Percentiles rank a stretch among this genome's conserved stretches.
Evolutionary conservation across 2,113 vertebrate genomes (phyloP).

Genomic region (Hyla sarda): DNA sequence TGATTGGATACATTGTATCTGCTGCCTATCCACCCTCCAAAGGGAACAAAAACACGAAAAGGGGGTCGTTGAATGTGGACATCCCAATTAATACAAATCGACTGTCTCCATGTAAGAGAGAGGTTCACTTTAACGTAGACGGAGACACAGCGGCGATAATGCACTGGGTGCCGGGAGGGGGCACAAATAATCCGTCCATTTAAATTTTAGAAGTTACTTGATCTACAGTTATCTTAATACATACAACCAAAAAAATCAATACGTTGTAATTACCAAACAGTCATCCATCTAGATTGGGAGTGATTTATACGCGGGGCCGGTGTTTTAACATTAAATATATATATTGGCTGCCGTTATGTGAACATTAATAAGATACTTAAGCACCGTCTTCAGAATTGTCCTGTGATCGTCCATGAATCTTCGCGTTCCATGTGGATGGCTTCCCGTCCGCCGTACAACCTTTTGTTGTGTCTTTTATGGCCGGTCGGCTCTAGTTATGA

Average conservation of each 20-base stretch:
- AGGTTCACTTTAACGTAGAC: background rate
- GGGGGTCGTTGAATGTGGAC: background rate
- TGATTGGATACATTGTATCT: background rate
- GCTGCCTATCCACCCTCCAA: background rate
- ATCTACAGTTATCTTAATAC: conserved; percentile 35
- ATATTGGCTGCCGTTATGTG: conserved; percentile 28
- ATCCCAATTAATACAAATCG: background rate
- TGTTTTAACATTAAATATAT: conserved; percentile 59
- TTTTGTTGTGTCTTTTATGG: conserved; percentile 22
- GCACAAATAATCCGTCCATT: background rate
- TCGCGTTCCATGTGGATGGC: background rate
- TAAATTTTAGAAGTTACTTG: conserved; percentile 44
- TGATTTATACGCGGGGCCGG: conserved; percentile 36
- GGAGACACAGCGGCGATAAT: background rate
- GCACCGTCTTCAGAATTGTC: background rate
- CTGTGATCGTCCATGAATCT: conserved; percentile 24
- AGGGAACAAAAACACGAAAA: background rate
- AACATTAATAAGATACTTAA: conserved; percentile 53
- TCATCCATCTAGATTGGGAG: conserved; percentile 17
- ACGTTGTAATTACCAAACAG: conserved; percentile 52
- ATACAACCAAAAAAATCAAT: conserved; percentile 44
- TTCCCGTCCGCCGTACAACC: conserved; percentile 14
- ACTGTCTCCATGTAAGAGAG: background rate
- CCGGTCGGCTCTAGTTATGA: conserved; percentile 1
- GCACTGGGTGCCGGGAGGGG: background rate